phyloP scores from a whole-genome alignment of 2,113 vertebrate genomes.

The Rhinoptilus africanus region DNA sequence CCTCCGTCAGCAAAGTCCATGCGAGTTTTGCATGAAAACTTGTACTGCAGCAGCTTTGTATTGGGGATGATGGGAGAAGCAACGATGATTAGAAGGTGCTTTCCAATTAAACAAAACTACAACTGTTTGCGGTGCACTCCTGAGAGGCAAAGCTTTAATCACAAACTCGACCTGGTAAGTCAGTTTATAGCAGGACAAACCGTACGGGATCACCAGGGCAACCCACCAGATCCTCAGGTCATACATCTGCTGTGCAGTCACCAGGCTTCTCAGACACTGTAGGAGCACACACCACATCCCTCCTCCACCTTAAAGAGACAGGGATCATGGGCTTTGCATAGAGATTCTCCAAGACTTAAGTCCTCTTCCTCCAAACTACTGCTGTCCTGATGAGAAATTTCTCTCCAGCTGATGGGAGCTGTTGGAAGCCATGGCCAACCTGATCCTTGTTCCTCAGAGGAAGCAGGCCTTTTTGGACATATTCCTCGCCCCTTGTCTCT shows the following conservation, averaged over 20 bases:
- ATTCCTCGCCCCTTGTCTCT: neutral
- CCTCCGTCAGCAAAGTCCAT: neutral
- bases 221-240: neutral
- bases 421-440: neutral
- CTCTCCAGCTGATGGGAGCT: neutral
- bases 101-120: neutral
- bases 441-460: neutral
- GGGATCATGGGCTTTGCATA: neutral
- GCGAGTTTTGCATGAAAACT: neutral
- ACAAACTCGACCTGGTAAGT: neutral
- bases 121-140: neutral
- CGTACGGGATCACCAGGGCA: neutral
- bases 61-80: neutral
- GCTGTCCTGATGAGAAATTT: neutral
- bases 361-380: neutral
- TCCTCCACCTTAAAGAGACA: neutral
- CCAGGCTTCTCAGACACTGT: neutral
- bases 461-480: neutral
- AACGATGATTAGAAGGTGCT: neutral
- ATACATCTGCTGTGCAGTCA: accelerated
- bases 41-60: neutral
- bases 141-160: neutral
- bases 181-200: neutral
- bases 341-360: neutral
- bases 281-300: neutral